Evolutionary conservation across 2,113 vertebrate genomes (phyloP).

Genomic region (Aspiorhynchus laticeps): DNA sequence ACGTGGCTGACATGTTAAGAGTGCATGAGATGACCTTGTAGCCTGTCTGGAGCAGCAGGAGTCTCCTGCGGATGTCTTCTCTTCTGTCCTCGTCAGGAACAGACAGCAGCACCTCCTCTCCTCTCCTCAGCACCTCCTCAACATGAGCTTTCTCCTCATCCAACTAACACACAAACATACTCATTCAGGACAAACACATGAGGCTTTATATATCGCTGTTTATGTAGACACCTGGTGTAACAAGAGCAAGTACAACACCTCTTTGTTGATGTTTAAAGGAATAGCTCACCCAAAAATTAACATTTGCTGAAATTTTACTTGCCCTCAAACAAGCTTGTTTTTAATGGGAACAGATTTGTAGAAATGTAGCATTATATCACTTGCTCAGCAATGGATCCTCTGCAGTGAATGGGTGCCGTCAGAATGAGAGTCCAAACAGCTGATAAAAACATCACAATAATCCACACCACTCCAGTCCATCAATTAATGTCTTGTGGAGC

Average conservation of each 20-base stretch:
- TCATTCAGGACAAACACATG: background rate
- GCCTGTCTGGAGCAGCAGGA: constrained; percentile 85
- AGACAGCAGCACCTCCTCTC: constrained; percentile 84
- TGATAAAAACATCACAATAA: too few species aligned
- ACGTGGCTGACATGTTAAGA: constrained; percentile 10
- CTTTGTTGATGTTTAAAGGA: too few species aligned
- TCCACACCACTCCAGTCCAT: too few species aligned
- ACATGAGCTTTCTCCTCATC: constrained; percentile 86
- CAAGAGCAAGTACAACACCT: background rate
- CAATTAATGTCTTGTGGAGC: too few species aligned
- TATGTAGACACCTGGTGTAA: background rate
- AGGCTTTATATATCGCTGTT: background rate
- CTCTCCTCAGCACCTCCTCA: constrained; percentile 86
- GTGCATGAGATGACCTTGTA: constrained; percentile 71
- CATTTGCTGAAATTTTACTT: too few species aligned
- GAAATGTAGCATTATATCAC: too few species aligned
- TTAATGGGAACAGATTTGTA: too few species aligned
- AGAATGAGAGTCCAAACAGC: too few species aligned
- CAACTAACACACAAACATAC: constrained; percentile 72
- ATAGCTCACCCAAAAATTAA: too few species aligned
- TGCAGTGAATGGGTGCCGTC: too few species aligned
- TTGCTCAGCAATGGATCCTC: too few species aligned
- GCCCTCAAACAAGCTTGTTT: too few species aligned
- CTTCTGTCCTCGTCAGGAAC: constrained; percentile 80
- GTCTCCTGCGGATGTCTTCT: constrained; percentile 82